A percentile compares a stretch with the other conserved stretches of the same genome.
Conservation (phyloP, 92 coral and sea anemone genomes). For the Palythoa grandiflora region DNA sequence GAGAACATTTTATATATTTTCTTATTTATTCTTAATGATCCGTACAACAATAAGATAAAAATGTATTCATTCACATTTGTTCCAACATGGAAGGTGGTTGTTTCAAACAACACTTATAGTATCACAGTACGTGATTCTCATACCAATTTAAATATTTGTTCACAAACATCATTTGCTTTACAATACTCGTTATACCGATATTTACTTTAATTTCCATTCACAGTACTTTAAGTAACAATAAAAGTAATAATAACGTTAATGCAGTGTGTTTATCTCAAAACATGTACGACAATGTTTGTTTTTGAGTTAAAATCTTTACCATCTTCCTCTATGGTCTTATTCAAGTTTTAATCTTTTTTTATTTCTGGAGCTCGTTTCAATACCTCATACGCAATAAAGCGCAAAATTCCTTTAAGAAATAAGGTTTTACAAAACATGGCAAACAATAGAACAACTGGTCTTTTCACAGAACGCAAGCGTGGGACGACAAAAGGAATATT, state of each 20-base stretch:
- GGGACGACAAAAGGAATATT: not conserved
- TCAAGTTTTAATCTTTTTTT: not conserved
- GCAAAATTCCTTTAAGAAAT: not conserved
- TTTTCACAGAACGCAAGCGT: not conserved
- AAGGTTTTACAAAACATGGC: not conserved
- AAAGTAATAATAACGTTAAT: not conserved
- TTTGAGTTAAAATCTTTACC: not conserved
- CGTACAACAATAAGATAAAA: not conserved
- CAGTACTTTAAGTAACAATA: not conserved
- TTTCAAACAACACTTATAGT: not conserved
- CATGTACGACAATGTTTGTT: too few relatives aligned
- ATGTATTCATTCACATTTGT: not conserved
- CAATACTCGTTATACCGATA: not conserved
- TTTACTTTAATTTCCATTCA: not conserved
- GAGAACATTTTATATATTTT: not conserved
- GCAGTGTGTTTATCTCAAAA: not conserved
- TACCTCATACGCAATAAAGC: not conserved
- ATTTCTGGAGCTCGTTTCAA: not conserved
- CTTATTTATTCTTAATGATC: not conserved
- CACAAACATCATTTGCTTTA: not conserved
- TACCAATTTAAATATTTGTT: not conserved
- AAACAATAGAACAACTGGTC: not conserved
- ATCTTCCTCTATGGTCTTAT: slow-evolving; percentile 22
- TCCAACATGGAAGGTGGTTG: not conserved
- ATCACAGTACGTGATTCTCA: not conserved